Conservation (phyloP, 2,797 vertebrate species). For the Hippopotamyrus pictus region DNA sequence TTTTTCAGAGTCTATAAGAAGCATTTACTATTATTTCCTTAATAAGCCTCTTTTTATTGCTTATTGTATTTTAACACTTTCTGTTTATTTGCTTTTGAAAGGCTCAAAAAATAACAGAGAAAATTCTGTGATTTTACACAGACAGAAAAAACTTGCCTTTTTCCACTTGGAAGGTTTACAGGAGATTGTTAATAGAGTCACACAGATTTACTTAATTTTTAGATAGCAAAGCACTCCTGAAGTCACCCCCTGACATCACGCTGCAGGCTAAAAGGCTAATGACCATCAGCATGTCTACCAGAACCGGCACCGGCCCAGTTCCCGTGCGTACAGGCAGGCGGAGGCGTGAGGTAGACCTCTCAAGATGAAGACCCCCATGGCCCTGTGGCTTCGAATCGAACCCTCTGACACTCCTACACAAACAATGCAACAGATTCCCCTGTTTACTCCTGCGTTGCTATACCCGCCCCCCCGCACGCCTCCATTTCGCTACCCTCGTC, state of each 20-base stretch:
- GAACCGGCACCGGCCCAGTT: background rate
- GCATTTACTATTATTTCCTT: background rate
- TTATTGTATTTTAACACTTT: background rate
- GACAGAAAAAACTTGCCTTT: background rate
- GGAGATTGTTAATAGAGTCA: background rate
- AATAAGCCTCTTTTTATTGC: slow-evolving; percentile 1
- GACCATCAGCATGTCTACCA: background rate
- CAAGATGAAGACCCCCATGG: background rate
- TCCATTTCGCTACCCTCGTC: background rate
- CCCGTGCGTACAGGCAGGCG: background rate
- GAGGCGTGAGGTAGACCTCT: background rate
- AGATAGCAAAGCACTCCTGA: background rate
- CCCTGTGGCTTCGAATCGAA: background rate
- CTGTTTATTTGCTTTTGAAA: background rate
- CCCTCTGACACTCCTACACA: background rate
- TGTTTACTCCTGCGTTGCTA: background rate
- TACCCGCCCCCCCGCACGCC: background rate
- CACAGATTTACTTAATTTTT: background rate
- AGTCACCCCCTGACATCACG: background rate
- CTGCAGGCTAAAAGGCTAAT: background rate
- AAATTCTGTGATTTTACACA: background rate
- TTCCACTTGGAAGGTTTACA: background rate
- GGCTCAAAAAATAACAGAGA: background rate
- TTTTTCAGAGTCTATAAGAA: background rate
- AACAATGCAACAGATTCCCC: background rate